These are phyloP conservation scores for Lepidurus couesii DNA, from an alignment of 1,140 invertebrate genomes.

Conservation along the genomic window DNA sequence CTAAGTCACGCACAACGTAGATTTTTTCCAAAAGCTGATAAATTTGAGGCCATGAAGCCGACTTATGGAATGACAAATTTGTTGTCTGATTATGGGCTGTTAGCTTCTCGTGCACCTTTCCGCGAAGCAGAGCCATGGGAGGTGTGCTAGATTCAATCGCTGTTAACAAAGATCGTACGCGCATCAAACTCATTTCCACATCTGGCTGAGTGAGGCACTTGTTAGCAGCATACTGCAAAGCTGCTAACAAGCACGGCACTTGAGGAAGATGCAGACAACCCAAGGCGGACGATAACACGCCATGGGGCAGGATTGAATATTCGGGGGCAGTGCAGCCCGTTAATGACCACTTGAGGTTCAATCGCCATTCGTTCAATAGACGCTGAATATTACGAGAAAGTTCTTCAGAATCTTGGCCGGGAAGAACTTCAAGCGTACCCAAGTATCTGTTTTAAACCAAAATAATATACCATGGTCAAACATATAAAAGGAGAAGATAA, in stretches of 20 bases:
- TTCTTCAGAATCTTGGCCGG: constrained; percentile 30
- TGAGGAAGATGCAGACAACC: constrained; percentile 32
- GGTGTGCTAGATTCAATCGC: not conserved
- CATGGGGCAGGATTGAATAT: constrained; percentile 20
- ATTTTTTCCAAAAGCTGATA: constrained; percentile 10
- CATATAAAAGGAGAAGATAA: not conserved
- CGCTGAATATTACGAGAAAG: constrained; percentile 28
- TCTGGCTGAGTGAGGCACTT: constrained; percentile 15
- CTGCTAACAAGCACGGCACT: constrained; percentile 33
- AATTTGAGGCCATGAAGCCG: not conserved
- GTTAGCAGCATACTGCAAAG: constrained; percentile 34
- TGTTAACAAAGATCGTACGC: not conserved
- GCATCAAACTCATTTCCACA: not conserved
- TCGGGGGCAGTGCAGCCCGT: constrained; percentile 34
- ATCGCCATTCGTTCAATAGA: constrained; percentile 27
- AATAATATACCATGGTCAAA: not conserved
- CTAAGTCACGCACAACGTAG: not conserved
- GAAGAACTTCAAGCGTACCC: constrained; percentile 32
- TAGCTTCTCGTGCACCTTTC: not conserved
- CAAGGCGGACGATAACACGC: constrained; percentile 24
- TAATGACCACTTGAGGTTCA: constrained; percentile 26
- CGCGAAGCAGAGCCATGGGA: not conserved
- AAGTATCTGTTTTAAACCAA: constrained; percentile 23
- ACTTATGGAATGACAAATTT: not conserved
- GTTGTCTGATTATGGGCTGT: constrained; percentile 5